Percentiles rank a stretch among this genome's conserved stretches.
These are phyloP conservation scores for Panthera uncia DNA, from an alignment of 2,113 vertebrate species.

Conservation along the genomic window DNA sequence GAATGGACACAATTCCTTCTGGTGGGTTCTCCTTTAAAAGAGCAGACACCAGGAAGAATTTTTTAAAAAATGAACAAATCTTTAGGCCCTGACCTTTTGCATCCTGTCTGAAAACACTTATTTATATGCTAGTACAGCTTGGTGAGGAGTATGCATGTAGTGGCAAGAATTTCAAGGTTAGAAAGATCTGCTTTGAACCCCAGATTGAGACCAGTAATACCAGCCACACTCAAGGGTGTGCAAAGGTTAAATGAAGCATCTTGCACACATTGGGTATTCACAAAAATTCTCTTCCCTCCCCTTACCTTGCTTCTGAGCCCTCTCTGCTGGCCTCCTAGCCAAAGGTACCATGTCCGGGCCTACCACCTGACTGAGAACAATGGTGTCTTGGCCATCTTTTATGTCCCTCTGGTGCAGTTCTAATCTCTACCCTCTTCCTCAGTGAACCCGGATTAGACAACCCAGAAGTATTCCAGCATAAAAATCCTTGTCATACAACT, in stretches of 20 bases:
- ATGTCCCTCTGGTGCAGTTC: not conserved
- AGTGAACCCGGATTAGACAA: not conserved
- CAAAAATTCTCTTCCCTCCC: not conserved
- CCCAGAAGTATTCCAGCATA: not conserved
- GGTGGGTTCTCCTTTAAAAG: not conserved
- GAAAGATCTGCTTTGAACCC: not conserved
- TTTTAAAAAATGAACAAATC: not conserved
- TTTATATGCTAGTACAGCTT: not conserved
- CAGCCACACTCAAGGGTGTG: not conserved
- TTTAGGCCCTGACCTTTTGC: slow-evolving; percentile 13
- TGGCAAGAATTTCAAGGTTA: not conserved
- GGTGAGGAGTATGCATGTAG: not conserved
- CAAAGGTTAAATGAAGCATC: not conserved
- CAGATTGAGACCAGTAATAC: not conserved
- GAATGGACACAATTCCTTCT: too few species aligned
- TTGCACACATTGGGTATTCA: not conserved
- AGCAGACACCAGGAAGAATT: not conserved
- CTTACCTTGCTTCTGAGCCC: not conserved
- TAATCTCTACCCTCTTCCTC: not conserved
- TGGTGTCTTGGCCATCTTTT: not conserved
- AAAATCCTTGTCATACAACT: not conserved
- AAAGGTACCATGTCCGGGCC: not conserved
- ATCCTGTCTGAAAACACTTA: not conserved
- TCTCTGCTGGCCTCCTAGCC: not conserved
- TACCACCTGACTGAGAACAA: not conserved